Evolutionary conservation across 2,888 invertebrate genomes (phyloP).

Genomic region (Stegophylla sp.): DNA sequence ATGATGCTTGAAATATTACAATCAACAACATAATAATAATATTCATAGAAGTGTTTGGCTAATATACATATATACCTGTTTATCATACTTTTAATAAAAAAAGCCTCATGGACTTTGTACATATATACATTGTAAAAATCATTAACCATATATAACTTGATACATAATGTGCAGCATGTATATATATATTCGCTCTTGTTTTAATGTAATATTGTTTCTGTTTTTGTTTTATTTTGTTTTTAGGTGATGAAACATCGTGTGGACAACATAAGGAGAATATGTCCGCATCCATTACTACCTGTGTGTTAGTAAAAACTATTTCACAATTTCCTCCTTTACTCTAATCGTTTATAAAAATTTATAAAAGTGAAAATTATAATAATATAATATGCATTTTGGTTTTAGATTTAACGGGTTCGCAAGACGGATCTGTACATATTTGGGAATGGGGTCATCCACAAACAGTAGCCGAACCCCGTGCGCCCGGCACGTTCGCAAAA

Average conservation of each 20-base stretch:
- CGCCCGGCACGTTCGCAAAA: conserved; percentile 93
- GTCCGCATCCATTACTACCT: conserved; percentile 93
- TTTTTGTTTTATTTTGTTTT: conserved; percentile 63
- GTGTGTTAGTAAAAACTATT: conserved; percentile 78
- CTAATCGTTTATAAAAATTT: background rate
- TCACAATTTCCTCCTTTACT: no score
- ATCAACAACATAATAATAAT: conserved; percentile 48
- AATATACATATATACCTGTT: background rate
- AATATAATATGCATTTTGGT: conserved; percentile 59
- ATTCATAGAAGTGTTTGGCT: conserved; percentile 46
- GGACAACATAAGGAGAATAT: conserved; percentile 92
- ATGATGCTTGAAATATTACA: conserved; percentile 55
- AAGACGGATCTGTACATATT: conserved; percentile 93
- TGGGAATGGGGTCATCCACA: conserved; percentile 99
- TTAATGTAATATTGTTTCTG: conserved; percentile 64
- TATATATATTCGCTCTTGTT: conserved; percentile 18
- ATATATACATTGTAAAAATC: conserved; percentile 55
- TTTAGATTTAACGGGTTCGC: conserved; percentile 91
- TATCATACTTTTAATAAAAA: background rate
- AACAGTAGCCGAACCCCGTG: conserved; percentile 86
- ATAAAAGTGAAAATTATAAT: conserved; percentile 24
- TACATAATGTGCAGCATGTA: conserved; percentile 10
- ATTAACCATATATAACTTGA: conserved; percentile 49
- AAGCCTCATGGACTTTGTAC: conserved; percentile 37
- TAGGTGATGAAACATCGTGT: conserved; percentile 93